phyloP scores from a whole-genome alignment of 2,888 invertebrate species.

The Galerucella calmariensis region DNA sequence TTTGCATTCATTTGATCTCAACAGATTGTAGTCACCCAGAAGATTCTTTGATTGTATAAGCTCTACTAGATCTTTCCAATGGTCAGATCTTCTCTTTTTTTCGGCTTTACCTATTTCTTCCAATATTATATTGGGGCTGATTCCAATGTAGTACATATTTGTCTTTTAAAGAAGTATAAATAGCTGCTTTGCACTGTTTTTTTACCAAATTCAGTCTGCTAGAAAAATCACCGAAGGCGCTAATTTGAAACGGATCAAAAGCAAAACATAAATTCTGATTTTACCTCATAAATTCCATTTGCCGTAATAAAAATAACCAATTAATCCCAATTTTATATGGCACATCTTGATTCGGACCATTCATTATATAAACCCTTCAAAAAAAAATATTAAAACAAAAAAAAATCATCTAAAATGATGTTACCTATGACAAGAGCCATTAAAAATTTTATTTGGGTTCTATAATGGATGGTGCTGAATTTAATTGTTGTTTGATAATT shows the following conservation, averaged over 20 bases:
- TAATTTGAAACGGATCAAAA: not conserved
- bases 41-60: too few relatives aligned
- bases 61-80: too few relatives aligned
- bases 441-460: conserved; percentile 46
- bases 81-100: too few relatives aligned
- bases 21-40: too few relatives aligned
- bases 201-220: too few relatives aligned
- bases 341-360: conserved; percentile 37
- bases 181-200: too few relatives aligned
- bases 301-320: conserved; percentile 37
- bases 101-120: too few relatives aligned
- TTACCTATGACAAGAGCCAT: conserved; percentile 45
- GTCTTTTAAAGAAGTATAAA: too few relatives aligned
- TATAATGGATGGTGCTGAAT: conserved; percentile 46
- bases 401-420: conserved; percentile 35
- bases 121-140: too few relatives aligned
- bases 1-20: too few relatives aligned
- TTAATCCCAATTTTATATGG: conserved; percentile 40
- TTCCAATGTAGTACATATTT: too few relatives aligned
- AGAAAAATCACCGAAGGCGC: too few relatives aligned
- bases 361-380: conserved; percentile 37
- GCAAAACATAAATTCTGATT: conserved; percentile 29
- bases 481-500: conserved; percentile 46
- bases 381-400: conserved; percentile 30
- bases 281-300: conserved; percentile 32